A percentile compares a stretch with the other conserved stretches of the same genome.
phyloP scores from a whole-genome alignment of 2,888 invertebrate species.

The Esperia sulphurella region DNA sequence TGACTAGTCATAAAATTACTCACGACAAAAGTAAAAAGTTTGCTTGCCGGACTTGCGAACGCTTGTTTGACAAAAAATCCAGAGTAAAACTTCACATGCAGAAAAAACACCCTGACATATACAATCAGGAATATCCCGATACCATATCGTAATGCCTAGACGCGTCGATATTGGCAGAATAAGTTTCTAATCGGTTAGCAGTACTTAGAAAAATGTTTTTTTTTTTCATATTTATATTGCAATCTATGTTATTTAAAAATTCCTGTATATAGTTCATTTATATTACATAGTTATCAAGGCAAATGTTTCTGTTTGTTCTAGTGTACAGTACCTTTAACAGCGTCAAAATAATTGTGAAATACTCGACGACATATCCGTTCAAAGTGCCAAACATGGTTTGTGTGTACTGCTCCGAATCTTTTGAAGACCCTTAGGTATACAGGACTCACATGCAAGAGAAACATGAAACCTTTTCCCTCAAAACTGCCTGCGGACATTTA shows the following conservation, averaged over 20 bases:
- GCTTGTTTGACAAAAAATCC: neutral
- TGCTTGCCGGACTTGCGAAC: conserved; percentile 2
- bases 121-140: conserved; percentile 17
- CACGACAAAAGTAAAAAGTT: conserved; percentile 6
- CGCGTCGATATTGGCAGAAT: conserved; percentile 5
- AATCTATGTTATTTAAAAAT: too few species aligned
- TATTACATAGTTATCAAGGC: conserved; percentile 18
- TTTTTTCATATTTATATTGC: too few species aligned
- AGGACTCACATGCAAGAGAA: neutral
- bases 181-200: conserved; percentile 11
- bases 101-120: conserved; percentile 17
- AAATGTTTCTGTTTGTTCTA: conserved; percentile 60
- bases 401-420: conserved; percentile 13
- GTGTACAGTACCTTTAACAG: conserved; percentile 56
- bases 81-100: conserved; percentile 11
- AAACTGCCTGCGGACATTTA: conserved; percentile 17
- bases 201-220: too few species aligned
- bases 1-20: conserved; percentile 13
- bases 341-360: conserved; percentile 52
- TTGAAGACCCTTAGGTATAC: conserved; percentile 6
- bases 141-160: conserved; percentile 7
- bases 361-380: conserved; percentile 58
- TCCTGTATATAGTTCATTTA: too few species aligned
- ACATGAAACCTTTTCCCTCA: conserved; percentile 1
- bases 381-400: conserved; percentile 46